Evolutionary conservation across 2,113 vertebrate genomes (phyloP).

Genomic region (Neodontobutis hainanensis): DNA sequence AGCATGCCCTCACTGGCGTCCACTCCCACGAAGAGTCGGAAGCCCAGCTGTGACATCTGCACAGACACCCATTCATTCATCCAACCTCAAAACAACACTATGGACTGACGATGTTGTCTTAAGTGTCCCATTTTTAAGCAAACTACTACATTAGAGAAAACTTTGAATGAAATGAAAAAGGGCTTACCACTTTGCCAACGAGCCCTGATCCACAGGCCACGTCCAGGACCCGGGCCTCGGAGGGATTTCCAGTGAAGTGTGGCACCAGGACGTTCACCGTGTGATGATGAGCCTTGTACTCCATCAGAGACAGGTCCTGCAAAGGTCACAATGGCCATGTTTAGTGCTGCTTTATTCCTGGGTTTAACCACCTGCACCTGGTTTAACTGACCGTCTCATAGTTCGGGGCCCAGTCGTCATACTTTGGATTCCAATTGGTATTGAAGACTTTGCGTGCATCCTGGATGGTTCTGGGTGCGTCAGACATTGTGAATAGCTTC

Average conservation of each 20-base stretch:
- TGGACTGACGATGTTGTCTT: too few species aligned
- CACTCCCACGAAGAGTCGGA: background rate
- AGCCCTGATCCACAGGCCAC: constrained; percentile 1
- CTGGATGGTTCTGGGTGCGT: background rate
- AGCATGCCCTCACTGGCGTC: background rate
- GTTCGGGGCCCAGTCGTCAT: background rate
- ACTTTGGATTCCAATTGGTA: background rate
- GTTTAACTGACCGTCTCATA: background rate
- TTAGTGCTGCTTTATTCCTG: too few species aligned
- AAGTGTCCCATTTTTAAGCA: too few species aligned
- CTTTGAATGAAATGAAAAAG: too few species aligned
- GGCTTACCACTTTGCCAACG: background rate
- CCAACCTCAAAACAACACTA: too few species aligned
- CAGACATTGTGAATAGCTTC: too few species aligned
- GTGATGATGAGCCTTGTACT: background rate
- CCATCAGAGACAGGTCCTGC: background rate
- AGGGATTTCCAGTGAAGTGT: background rate
- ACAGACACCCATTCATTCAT: background rate
- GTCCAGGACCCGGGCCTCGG: background rate
- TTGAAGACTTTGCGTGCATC: background rate
- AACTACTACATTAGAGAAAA: too few species aligned
- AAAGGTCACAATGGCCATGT: background rate
- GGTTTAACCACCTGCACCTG: too few species aligned
- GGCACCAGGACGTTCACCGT: background rate
- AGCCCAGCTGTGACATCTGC: background rate